Base-by-base conservation (phyloP, 2,888 invertebrate genomes). In the Cybosia mesomella region DNA sequence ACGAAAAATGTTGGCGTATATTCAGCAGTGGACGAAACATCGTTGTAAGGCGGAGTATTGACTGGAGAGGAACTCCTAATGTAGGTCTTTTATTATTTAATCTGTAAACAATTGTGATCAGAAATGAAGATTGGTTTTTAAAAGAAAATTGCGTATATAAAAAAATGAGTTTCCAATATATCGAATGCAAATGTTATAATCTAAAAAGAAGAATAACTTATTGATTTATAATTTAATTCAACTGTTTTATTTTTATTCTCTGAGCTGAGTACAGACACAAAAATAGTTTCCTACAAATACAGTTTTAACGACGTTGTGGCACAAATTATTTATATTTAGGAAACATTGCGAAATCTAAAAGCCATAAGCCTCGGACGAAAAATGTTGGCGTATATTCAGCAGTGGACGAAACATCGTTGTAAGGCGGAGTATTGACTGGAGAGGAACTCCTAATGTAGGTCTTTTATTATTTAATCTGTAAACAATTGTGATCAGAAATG, bases 291-390 rank as follows among this genome's bases (percentile, higher is more conserved):
- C 70, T 61, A 71, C 70, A 73, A 73, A 79, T 75, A 80, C 64
- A 66, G 73, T 64, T 79, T 74, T 74, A 75, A 76, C 72, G 65
- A 77, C 72, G 67, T 68, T 75, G 75, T 68, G 72, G 75, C 68
- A 72, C 73, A 80, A 82, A 83, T 81, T 80, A 82, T 82, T 81
- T 83, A 81, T 82, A 81, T 84, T 82, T 84, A 78, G 83, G 82
- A 83, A 85, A 85, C 85, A 81, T 82, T 81, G 82, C 83, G 70
- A 72, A 88, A 92, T 91, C 91, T 91, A 87, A 92, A 92, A 92
- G 91, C 92, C 91, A 89, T 91, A 91, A 92, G 91, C 92, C 89
- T 85, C 80, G 84, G 85, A 87, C 91, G 91, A 91, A 93, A 93
- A 93, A 93, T 92, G 86, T 86, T 85, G 87, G 84, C 84, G 85